These are phyloP conservation scores for Leptothorax acervorum DNA, from an alignment of 2,888 invertebrate genomes.

Conservation along the genomic window DNA sequence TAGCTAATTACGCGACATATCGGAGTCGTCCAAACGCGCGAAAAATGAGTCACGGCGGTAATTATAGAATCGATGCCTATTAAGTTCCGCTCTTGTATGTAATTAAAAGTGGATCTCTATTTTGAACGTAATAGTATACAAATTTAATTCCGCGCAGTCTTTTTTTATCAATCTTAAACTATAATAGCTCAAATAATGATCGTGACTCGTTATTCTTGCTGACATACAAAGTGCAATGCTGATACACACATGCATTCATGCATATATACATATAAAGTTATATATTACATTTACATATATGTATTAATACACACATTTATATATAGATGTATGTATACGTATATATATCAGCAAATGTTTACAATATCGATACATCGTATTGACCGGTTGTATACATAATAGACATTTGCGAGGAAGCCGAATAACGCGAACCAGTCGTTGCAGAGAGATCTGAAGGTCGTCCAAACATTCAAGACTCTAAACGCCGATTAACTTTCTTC, in stretches of 20 bases:
- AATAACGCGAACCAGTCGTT: neutral
- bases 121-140: neutral
- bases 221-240: neutral
- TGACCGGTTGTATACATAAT: constrained; percentile 1
- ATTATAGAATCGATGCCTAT: constrained; percentile 12
- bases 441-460: neutral
- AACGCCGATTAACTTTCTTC: neutral
- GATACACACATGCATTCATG: neutral
- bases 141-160: neutral
- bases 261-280: neutral
- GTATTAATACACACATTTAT: neutral
- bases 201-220: neutral
- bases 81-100: neutral
- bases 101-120: neutral
- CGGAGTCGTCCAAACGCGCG: neutral
- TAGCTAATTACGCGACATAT: neutral
- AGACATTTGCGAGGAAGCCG: neutral
- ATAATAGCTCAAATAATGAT: neutral
- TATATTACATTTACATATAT: neutral
- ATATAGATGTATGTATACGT: neutral
- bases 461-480: neutral
- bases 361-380: neutral
- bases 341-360: neutral
- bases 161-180: neutral
- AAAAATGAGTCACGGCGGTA: neutral